Percentiles rank a stretch among this genome's conserved stretches.
Evolutionary conservation across 2,113 vertebrate genomes (phyloP).

Genomic region (Tympanuchus pallidicinctus): DNA sequence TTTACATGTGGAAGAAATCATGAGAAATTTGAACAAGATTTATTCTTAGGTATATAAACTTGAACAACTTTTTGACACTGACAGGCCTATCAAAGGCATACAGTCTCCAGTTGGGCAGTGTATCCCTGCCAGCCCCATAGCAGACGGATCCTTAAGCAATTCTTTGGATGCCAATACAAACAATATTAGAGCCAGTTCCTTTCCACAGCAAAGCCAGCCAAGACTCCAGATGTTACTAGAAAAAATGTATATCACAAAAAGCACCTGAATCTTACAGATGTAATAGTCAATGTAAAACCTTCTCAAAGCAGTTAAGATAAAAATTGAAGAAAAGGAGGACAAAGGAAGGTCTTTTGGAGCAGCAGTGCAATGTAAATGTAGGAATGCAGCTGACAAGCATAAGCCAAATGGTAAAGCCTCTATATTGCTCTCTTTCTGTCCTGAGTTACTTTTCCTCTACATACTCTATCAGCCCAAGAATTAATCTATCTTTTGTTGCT

Average conservation of each 20-base stretch:
- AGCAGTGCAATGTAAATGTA: background rate
- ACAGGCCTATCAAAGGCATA: conserved; percentile 54
- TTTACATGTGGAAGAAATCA: conserved; percentile 78
- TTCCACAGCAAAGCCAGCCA: conserved; percentile 29
- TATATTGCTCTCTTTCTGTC: background rate
- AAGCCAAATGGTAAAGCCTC: background rate
- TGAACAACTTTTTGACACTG: conserved; percentile 68
- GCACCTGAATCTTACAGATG: conserved; percentile 29
- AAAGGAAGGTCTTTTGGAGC: background rate
- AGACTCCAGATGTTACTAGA: conserved; percentile 42
- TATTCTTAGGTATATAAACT: conserved; percentile 58
- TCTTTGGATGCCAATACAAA: conserved; percentile 31
- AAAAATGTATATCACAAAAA: conserved; percentile 16
- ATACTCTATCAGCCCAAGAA: background rate
- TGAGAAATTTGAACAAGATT: conserved; percentile 53
- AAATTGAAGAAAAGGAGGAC: background rate
- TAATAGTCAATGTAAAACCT: background rate
- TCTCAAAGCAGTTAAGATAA: background rate
- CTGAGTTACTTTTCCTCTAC: background rate
- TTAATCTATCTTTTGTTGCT: background rate
- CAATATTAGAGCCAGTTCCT: conserved; percentile 11
- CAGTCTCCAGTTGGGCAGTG: conserved; percentile 2
- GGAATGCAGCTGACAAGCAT: background rate
- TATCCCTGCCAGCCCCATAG: conserved; percentile 7
- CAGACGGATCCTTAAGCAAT: conserved; percentile 15